Evolutionary conservation across 2,113 vertebrate species (phyloP).

Genomic region (Cichladusa arquata): DNA sequence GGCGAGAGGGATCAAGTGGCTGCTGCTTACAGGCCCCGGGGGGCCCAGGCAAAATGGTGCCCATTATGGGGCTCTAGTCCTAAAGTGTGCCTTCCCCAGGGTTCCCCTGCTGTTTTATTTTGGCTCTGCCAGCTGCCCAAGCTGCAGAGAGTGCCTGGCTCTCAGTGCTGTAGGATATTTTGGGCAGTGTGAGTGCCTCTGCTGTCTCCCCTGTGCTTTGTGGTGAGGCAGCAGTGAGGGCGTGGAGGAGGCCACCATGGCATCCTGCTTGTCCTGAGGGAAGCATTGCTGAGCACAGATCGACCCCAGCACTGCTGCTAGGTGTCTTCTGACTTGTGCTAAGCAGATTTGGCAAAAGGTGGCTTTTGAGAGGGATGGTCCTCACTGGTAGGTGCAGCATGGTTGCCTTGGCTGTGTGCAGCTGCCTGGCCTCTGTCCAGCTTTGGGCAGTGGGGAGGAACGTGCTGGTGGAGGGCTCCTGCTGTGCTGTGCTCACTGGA

Average conservation of each 20-base stretch:
- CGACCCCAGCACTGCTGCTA: background rate
- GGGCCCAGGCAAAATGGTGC: background rate
- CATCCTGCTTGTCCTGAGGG: accelerated
- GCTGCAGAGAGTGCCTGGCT: background rate
- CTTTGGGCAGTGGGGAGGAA: background rate
- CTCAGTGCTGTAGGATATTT: background rate
- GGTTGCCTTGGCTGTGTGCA: background rate
- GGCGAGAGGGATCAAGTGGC: accelerated
- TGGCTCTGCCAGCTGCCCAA: accelerated
- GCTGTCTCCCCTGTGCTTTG: accelerated
- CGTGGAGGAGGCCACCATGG: accelerated
- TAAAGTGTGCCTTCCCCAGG: background rate
- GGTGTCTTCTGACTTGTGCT: background rate
- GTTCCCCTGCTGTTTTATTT: background rate
- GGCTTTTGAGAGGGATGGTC: accelerated
- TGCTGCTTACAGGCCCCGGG: background rate
- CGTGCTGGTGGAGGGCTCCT: background rate
- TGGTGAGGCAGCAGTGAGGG: accelerated
- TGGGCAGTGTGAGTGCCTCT: background rate
- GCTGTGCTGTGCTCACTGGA: accelerated
- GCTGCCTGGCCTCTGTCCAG: background rate
- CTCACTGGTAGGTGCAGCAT: accelerated
- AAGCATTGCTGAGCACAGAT: background rate
- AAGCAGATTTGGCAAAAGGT: background rate
- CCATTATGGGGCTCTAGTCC: background rate